Evolutionary conservation across 2,113 vertebrate genomes (phyloP).

Genomic region (Bujurquina vittata): DNA sequence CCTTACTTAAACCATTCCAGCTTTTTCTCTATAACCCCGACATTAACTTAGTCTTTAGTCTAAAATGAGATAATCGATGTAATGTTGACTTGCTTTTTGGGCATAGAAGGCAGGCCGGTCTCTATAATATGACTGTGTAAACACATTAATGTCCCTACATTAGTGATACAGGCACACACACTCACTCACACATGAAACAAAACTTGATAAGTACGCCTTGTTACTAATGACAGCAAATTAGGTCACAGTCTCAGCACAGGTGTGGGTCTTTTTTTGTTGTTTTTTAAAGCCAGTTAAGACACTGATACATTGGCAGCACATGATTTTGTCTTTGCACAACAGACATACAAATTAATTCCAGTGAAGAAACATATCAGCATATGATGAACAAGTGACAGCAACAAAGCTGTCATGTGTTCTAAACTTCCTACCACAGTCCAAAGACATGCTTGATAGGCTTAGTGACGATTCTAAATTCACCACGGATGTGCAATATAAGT

Average conservation of each 20-base stretch:
- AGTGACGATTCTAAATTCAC: too few relatives aligned
- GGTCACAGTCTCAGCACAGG: conserved; percentile 37
- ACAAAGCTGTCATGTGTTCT: background rate
- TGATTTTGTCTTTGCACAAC: background rate
- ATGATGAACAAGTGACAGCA: background rate
- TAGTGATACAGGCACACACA: background rate
- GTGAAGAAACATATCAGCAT: background rate
- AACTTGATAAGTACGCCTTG: background rate
- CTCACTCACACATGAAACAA: conserved; percentile 14
- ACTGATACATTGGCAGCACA: background rate
- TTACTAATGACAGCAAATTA: conserved; percentile 55
- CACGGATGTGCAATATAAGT: too few relatives aligned
- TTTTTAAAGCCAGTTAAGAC: background rate
- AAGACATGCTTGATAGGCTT: too few relatives aligned
- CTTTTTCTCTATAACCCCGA: background rate
- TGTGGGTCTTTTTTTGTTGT: background rate
- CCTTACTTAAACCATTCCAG: background rate
- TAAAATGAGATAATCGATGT: background rate
- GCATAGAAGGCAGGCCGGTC: background rate
- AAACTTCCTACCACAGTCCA: background rate
- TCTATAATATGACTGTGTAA: background rate
- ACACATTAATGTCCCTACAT: background rate
- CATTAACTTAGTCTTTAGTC: background rate
- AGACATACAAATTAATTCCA: background rate
- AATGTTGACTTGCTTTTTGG: background rate